Evolutionary conservation across 1,140 invertebrate genomes (phyloP).

Genomic region (Papilio xuthus): DNA sequence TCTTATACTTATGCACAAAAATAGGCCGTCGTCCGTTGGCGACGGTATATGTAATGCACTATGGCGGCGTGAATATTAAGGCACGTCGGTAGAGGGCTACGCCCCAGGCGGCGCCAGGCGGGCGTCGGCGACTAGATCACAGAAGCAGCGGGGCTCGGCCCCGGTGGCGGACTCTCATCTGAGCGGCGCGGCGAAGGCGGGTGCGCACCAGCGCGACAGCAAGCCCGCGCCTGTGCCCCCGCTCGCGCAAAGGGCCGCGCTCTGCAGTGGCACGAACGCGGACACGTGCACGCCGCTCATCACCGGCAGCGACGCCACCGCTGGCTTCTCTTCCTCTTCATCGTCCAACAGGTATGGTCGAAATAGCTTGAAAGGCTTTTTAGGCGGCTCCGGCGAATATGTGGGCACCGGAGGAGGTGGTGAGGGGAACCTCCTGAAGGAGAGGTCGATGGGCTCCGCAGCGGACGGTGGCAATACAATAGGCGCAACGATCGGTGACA

Average conservation of each 20-base stretch:
- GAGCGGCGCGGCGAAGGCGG: slow-evolving; percentile 67
- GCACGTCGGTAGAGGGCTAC: slow-evolving; percentile 77
- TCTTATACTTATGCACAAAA: slow-evolving; percentile 78
- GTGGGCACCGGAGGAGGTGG: slow-evolving; percentile 51
- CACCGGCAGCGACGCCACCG: slow-evolving; percentile 64
- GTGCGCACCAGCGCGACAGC: slow-evolving; percentile 61
- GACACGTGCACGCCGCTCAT: slow-evolving; percentile 63
- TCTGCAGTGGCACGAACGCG: slow-evolving; percentile 71
- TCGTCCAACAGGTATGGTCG: slow-evolving; percentile 81
- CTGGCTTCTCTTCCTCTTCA: slow-evolving; percentile 61
- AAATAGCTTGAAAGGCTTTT: slow-evolving; percentile 84
- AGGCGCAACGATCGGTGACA: slow-evolving; percentile 52
- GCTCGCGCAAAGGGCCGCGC: slow-evolving; percentile 63
- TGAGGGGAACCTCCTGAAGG: slow-evolving; percentile 72
- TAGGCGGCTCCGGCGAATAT: slow-evolving; percentile 54
- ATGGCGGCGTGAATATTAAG: slow-evolving; percentile 77
- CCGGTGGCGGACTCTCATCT: slow-evolving; percentile 70
- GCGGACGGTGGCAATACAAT: slow-evolving; percentile 58
- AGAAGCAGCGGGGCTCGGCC: slow-evolving; percentile 63
- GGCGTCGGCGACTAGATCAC: slow-evolving; percentile 80
- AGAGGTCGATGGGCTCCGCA: slow-evolving; percentile 81
- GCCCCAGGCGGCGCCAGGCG: slow-evolving; percentile 76
- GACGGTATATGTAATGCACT: slow-evolving; percentile 73
- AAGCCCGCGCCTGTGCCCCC: slow-evolving; percentile 45
- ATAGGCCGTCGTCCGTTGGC: slow-evolving; percentile 71